Conservation (phyloP, 2,888 invertebrate genomes). For the Melanargia galathea region DNA sequence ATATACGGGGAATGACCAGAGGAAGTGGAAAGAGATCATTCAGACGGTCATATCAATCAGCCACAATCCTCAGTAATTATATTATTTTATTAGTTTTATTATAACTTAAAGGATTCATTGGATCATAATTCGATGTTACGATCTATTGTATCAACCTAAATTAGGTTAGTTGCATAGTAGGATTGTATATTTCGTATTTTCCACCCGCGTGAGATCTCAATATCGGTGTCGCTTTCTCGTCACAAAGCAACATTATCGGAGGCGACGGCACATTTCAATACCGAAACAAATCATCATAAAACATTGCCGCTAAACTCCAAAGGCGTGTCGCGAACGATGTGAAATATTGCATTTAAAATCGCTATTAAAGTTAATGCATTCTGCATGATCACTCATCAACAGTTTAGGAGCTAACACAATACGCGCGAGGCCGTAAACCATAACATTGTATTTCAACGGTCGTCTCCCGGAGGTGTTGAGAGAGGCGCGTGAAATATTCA, state of each 20-base stretch:
- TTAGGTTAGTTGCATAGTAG: background rate
- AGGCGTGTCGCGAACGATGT: constrained; percentile 72
- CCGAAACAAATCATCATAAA: constrained; percentile 81
- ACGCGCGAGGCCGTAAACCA: constrained; percentile 68
- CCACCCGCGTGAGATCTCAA: constrained; percentile 47
- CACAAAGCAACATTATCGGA: constrained; percentile 55
- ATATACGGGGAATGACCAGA: too few relatives aligned
- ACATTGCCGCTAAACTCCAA: constrained; percentile 68
- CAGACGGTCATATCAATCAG: too few relatives aligned
- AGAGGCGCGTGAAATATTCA: constrained; percentile 80
- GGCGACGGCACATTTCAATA: constrained; percentile 59
- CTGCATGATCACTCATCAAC: constrained; percentile 78
- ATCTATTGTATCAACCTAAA: constrained; percentile 10
- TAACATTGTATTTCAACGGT: constrained; percentile 74
- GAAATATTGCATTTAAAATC: constrained; percentile 80
- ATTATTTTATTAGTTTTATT: background rate
- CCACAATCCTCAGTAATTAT: too few relatives aligned
- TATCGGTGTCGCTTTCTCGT: constrained; percentile 54
- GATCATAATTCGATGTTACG: constrained; percentile 5
- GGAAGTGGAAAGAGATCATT: too few relatives aligned
- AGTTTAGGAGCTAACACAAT: constrained; percentile 81
- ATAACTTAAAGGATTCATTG: background rate
- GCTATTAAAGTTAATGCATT: constrained; percentile 77
- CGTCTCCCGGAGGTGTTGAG: constrained; percentile 76
- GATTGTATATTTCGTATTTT: constrained; percentile 15